These are phyloP conservation scores for Dryobates pubescens DNA, from an alignment of 2,797 vertebrate genomes.

Conservation along the genomic window DNA sequence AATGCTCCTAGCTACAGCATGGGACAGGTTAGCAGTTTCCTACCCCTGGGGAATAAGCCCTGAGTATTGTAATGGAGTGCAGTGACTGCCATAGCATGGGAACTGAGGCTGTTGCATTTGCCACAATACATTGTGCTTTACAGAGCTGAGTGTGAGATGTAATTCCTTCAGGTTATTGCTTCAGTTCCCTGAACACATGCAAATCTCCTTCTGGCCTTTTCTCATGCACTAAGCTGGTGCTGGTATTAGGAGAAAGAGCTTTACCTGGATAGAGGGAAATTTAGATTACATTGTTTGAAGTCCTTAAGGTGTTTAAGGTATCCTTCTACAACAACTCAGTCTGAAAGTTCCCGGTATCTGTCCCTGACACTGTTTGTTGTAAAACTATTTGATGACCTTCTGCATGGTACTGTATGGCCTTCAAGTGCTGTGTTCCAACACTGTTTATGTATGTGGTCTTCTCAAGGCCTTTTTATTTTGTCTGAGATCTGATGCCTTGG, in stretches of 20 bases:
- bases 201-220: neutral
- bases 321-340: neutral
- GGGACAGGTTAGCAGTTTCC: neutral
- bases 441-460: neutral
- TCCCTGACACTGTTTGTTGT: neutral
- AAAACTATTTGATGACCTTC: neutral
- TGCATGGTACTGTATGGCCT: neutral
- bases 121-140: fast-evolving
- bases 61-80: neutral
- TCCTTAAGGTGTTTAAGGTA: neutral
- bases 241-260: neutral
- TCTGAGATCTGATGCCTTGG: neutral
- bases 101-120: neutral
- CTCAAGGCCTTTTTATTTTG: neutral
- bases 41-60: neutral
- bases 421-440: neutral
- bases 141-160: fast-evolving
- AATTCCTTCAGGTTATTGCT: neutral
- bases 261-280: neutral
- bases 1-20: neutral
- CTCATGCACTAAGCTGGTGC: neutral
- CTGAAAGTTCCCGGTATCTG: neutral
- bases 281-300: neutral
- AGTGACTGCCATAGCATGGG: fast-evolving
- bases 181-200: neutral